Evolutionary conservation across 1,140 invertebrate species (phyloP).

Genomic region (Caerostris darwini): DNA sequence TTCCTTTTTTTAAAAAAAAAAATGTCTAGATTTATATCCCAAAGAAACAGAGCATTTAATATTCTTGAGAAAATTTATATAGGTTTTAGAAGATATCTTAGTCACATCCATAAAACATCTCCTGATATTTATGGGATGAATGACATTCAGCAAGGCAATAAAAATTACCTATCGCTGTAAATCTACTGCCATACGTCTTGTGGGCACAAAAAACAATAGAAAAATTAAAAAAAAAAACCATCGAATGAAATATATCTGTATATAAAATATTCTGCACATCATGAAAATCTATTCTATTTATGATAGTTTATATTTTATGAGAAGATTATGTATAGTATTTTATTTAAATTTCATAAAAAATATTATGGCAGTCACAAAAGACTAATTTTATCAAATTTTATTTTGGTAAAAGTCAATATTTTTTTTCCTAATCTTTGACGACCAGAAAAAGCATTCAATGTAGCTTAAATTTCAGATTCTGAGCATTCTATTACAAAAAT

Average conservation of each 20-base stretch:
- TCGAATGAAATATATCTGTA: not conserved
- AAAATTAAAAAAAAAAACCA: too few species aligned
- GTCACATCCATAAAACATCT: not conserved
- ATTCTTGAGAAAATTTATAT: not conserved
- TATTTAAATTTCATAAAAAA: too few species aligned
- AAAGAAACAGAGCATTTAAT: not conserved
- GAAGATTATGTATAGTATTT: too few species aligned
- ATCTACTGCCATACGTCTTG: not conserved
- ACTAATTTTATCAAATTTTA: too few species aligned
- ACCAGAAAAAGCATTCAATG: too few species aligned
- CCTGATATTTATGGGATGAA: not conserved
- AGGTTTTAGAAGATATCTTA: not conserved
- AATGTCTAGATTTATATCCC: not conserved
- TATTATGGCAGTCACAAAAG: too few species aligned
- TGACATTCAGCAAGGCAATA: not conserved
- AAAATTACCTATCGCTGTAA: slow-evolving; percentile 9
- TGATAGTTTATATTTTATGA: not conserved
- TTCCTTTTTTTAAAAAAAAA: too few species aligned
- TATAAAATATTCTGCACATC: not conserved
- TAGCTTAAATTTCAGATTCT: too few species aligned
- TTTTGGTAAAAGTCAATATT: too few species aligned
- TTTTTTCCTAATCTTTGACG: too few species aligned
- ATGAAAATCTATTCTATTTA: not conserved
- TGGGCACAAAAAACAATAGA: not conserved
- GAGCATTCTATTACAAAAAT: too few species aligned